phyloP scores from a whole-genome alignment of 2,797 vertebrate species.

The Cynopterus sphinx region DNA sequence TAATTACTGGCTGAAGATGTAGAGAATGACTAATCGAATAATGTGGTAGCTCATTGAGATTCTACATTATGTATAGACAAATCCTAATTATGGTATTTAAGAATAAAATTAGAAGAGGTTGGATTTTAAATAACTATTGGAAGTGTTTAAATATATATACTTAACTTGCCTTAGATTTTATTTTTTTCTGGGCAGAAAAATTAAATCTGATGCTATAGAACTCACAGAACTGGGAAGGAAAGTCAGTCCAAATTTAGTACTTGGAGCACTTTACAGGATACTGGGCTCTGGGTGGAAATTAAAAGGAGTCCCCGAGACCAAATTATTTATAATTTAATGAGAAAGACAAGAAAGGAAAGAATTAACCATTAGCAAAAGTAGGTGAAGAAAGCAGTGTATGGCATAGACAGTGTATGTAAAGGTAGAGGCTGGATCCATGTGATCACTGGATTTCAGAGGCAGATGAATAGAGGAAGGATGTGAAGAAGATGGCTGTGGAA shows the following conservation, averaged over 20 bases:
- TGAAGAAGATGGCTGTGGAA: neutral
- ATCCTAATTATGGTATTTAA: conserved; percentile 75
- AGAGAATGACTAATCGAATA: conserved; percentile 81
- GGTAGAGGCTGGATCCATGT: neutral
- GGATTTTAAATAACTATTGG: conserved; percentile 76
- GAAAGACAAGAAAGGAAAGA: neutral
- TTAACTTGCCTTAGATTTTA: conserved; percentile 64
- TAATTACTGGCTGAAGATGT: conserved; percentile 80
- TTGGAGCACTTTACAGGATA: neutral
- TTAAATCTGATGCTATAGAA: conserved; percentile 35
- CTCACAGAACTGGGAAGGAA: conserved; percentile 22
- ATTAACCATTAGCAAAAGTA: neutral
- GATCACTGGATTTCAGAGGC: neutral
- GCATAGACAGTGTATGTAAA: too few relatives aligned
- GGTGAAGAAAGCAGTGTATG: neutral
- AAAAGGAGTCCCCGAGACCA: neutral
- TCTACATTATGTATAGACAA: conserved; percentile 72
- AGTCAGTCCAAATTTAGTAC: conserved; percentile 16
- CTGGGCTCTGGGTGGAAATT: neutral
- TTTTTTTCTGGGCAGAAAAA: conserved; percentile 10
- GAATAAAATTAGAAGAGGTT: conserved; percentile 74
- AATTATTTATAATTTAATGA: conserved; percentile 14
- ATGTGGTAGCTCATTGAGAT: conserved; percentile 74
- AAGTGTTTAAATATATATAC: conserved; percentile 70
- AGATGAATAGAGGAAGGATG: neutral